These are phyloP conservation scores for Tribolium madens DNA, from an alignment of 1,140 invertebrate species.

Conservation along the genomic window DNA sequence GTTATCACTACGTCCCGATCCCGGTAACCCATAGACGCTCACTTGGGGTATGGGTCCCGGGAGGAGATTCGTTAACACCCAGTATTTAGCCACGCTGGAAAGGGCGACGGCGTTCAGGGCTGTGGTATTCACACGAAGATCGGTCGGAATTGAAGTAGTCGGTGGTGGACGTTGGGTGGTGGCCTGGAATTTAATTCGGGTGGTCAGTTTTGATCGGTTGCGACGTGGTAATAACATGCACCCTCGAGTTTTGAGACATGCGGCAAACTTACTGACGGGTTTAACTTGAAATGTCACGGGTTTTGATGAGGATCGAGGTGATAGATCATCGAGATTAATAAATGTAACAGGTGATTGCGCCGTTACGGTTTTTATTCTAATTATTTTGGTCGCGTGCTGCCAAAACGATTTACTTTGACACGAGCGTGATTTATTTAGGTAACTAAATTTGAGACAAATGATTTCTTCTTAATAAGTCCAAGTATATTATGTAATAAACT, in stretches of 20 bases:
- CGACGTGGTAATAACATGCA: neutral
- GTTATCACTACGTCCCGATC: conserved; percentile 67
- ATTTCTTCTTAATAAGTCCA: too few relatives aligned
- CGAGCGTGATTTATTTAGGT: neutral
- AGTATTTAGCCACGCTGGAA: conserved; percentile 75
- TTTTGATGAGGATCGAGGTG: conserved; percentile 2
- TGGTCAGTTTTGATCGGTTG: neutral
- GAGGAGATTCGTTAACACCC: conserved; percentile 76
- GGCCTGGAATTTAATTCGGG: conserved; percentile 47
- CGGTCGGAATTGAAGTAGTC: conserved; percentile 69
- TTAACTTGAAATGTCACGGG: neutral
- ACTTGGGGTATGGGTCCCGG: conserved; percentile 74
- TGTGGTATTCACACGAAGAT: conserved; percentile 71
- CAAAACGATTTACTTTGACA: conserved; percentile 1
- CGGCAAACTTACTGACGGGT: neutral
- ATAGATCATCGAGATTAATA: neutral
- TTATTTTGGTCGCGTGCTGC: neutral
- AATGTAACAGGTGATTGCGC: conserved; percentile 35
- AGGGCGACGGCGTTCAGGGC: conserved; percentile 71
- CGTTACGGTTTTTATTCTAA: neutral
- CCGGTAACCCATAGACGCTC: conserved; percentile 72
- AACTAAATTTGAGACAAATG: neutral
- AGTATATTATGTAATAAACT: too few relatives aligned
- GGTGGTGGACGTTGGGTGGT: conserved; percentile 60
- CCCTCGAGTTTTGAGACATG: neutral